A percentile compares a stretch with the other conserved stretches of the same genome.
Evolutionary conservation across 2,797 vertebrate genomes (phyloP).

Genomic region (Notolepis coatsorum): DNA sequence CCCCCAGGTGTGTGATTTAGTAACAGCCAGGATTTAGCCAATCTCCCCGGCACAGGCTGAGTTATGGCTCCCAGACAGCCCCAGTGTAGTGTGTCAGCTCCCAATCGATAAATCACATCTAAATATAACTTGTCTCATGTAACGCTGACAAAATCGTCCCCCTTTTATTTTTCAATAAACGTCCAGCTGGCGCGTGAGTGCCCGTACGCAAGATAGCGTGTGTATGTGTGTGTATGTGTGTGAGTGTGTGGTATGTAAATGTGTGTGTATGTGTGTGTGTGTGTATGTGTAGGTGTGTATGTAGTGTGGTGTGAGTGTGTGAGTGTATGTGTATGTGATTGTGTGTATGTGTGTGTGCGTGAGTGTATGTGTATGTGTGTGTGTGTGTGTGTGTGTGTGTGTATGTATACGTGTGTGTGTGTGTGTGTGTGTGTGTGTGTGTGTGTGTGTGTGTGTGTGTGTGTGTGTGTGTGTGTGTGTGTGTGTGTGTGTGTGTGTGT

Average conservation of each 20-base stretch:
- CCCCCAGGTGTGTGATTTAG: slow-evolving; percentile 25
- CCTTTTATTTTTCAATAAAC: slow-evolving; percentile 37
- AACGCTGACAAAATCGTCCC: slow-evolving; percentile 24
- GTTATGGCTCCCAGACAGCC: slow-evolving; percentile 50
- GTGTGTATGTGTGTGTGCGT: too few species aligned
- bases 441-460: too few species aligned
- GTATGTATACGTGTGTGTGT: too few species aligned
- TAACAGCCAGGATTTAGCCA: slow-evolving; percentile 31
- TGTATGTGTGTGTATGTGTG: neutral
- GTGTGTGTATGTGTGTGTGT: slow-evolving; percentile 11
- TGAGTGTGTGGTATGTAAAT: too few species aligned
- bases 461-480: too few species aligned
- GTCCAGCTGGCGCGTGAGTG: too few species aligned
- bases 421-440: too few species aligned
- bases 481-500: too few species aligned
- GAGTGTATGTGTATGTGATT: too few species aligned
- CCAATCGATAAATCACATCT: slow-evolving; percentile 60
- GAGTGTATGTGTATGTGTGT: neutral
- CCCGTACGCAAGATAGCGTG: too few species aligned
- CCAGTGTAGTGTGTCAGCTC: slow-evolving; percentile 56
- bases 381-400: too few species aligned
- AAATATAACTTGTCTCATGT: slow-evolving; percentile 58
- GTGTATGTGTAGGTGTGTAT: neutral
- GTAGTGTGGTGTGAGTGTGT: neutral
- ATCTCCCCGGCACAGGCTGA: slow-evolving; percentile 43